Conservation (phyloP, 2,888 invertebrate genomes). For the Cacoxenus indagator region DNA sequence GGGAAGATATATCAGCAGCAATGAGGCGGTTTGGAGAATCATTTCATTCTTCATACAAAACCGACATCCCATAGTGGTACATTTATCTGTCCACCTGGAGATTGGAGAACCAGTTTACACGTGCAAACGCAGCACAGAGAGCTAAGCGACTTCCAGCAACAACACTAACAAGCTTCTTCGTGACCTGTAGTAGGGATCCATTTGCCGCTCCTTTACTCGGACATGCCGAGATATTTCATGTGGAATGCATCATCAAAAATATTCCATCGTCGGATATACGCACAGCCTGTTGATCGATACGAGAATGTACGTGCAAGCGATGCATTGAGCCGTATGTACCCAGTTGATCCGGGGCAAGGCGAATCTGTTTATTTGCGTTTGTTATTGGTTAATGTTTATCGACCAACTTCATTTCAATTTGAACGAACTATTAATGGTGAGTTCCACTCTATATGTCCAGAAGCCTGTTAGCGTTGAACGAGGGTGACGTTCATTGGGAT, state of each 20-base stretch:
- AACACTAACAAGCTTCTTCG: slow-evolving; percentile 28
- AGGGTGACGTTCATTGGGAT: slow-evolving; percentile 35
- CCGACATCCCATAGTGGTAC: slow-evolving; percentile 20
- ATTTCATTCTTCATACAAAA: slow-evolving; percentile 7
- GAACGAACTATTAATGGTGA: not conserved
- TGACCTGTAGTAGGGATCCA: slow-evolving; percentile 17
- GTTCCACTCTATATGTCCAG: not conserved
- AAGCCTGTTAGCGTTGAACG: not conserved
- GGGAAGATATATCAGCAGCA: too few species aligned
- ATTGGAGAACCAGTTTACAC: not conserved
- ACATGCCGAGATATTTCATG: slow-evolving; percentile 44
- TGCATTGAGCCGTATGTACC: slow-evolving; percentile 57
- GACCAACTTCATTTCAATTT: slow-evolving; percentile 30
- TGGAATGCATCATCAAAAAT: slow-evolving; percentile 55
- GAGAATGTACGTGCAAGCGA: slow-evolving; percentile 51
- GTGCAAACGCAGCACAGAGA: not conserved
- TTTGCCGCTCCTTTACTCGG: slow-evolving; percentile 44
- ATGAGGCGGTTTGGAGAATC: slow-evolving; percentile 24
- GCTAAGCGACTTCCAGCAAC: slow-evolving; percentile 29
- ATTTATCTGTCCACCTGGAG: slow-evolving; percentile 31
- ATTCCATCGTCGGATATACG: slow-evolving; percentile 56
- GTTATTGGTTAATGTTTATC: too few species aligned
- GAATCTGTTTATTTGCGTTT: not conserved
- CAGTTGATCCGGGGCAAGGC: slow-evolving; percentile 19
- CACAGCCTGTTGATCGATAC: slow-evolving; percentile 44